Evolutionary conservation across 2,888 invertebrate species (phyloP).

Genomic region (Lochmaea capreae): DNA sequence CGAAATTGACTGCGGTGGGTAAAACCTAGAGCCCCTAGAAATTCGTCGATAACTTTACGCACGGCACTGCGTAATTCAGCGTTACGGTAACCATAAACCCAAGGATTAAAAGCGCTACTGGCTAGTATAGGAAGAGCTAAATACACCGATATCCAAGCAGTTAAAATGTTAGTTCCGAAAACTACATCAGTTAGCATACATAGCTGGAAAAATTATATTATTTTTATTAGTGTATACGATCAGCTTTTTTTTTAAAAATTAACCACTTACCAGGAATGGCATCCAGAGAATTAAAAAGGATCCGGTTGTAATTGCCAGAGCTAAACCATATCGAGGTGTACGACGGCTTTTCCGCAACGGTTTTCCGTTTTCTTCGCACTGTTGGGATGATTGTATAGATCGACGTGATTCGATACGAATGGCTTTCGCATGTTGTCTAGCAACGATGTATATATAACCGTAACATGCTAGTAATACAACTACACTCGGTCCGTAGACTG

Average conservation of each 20-base stretch:
- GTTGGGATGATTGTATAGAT: conserved; percentile 55
- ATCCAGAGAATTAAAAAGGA: conserved; percentile 72
- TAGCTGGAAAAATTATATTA: conserved; percentile 61
- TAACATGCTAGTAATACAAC: conserved; percentile 71
- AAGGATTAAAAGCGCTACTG: conserved; percentile 73
- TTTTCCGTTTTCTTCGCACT: conserved; percentile 43
- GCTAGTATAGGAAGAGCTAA: conserved; percentile 71
- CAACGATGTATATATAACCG: conserved; percentile 73
- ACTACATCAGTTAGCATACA: conserved; percentile 70
- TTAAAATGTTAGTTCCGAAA: conserved; percentile 66
- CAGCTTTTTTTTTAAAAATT: too few species aligned
- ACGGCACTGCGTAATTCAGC: conserved; percentile 72
- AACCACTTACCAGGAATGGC: conserved; percentile 72
- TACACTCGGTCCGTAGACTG: conserved; percentile 73
- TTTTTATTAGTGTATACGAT: not conserved
- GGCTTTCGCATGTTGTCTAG: conserved; percentile 73
- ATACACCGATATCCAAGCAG: conserved; percentile 69
- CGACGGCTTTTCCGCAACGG: conserved; percentile 44
- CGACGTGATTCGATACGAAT: conserved; percentile 71
- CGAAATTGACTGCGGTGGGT: conserved; percentile 61
- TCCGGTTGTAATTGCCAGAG: conserved; percentile 73
- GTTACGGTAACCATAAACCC: conserved; percentile 75
- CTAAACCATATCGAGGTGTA: conserved; percentile 71
- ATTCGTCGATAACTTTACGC: conserved; percentile 68
- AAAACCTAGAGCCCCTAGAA: conserved; percentile 65